Evolutionary conservation across 2,888 invertebrate genomes (phyloP).

Genomic region (Apamea monoglypha): DNA sequence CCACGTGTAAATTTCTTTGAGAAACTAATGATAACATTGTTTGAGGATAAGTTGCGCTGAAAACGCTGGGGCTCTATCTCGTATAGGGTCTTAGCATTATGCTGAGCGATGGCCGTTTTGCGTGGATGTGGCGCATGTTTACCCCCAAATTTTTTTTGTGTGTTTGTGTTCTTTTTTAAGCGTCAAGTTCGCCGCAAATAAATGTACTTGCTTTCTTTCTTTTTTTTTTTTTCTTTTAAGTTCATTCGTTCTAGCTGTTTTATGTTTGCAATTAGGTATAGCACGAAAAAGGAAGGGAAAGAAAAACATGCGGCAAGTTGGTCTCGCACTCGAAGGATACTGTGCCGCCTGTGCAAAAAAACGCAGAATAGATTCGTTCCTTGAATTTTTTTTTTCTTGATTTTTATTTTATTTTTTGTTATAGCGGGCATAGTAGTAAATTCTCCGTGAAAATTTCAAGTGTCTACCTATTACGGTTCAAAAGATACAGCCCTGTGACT

Average conservation of each 20-base stretch:
- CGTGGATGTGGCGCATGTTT: too few relatives aligned
- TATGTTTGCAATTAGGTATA: not conserved
- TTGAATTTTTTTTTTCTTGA: not conserved
- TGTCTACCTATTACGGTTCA: not conserved
- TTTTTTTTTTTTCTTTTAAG: too few relatives aligned
- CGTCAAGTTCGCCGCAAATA: too few relatives aligned
- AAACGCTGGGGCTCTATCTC: too few relatives aligned
- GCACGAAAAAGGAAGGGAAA: not conserved
- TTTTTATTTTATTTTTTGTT: not conserved
- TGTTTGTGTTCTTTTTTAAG: too few relatives aligned
- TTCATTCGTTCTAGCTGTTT: constrained; percentile 10
- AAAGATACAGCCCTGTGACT: not conserved
- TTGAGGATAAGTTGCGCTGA: not conserved
- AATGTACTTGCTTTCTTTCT: too few relatives aligned
- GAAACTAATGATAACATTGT: constrained; percentile 6
- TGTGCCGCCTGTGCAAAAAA: not conserved
- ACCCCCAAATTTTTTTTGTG: too few relatives aligned
- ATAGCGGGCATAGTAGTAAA: not conserved
- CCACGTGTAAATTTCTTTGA: constrained; percentile 30
- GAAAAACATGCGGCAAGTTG: not conserved
- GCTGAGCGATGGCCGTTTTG: too few relatives aligned
- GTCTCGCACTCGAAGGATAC: not conserved
- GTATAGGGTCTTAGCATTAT: too few relatives aligned
- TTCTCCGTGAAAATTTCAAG: not conserved
- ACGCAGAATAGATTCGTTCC: not conserved